A percentile compares a stretch with the other conserved stretches of the same genome.
These are phyloP conservation scores for Phytoseiulus persimilis DNA, from an alignment of 2,888 invertebrate genomes.

Conservation along the genomic window DNA sequence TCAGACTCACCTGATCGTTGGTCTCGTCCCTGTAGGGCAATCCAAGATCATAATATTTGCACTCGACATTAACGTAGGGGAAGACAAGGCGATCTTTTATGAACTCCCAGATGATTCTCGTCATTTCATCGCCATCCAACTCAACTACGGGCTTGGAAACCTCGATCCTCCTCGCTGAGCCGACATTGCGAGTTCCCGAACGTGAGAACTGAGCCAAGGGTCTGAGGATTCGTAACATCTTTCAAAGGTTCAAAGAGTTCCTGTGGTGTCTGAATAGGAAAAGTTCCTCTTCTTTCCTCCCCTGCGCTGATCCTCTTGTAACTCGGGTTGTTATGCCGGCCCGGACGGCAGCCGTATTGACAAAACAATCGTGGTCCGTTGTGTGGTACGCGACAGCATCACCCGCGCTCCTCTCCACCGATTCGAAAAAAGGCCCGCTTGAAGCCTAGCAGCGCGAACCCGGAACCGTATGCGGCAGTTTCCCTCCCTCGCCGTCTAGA, in stretches of 20 bases:
- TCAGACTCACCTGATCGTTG: constrained; percentile 62
- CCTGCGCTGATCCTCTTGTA: too few relatives aligned
- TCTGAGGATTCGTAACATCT: constrained; percentile 8
- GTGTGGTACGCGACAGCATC: background rate
- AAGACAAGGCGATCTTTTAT: constrained; percentile 94
- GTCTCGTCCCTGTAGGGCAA: constrained; percentile 90
- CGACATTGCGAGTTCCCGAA: background rate
- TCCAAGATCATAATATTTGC: constrained; percentile 81
- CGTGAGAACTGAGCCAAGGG: background rate
- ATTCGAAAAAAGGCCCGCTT: too few relatives aligned
- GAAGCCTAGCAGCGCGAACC: too few relatives aligned
- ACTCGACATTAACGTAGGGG: constrained; percentile 87
- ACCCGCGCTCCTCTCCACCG: background rate
- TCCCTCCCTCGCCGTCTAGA: too few relatives aligned
- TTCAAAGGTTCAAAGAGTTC: background rate
- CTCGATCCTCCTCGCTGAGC: background rate
- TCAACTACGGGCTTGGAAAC: constrained; percentile 74
- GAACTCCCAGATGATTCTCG: constrained; percentile 92
- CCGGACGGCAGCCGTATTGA: background rate
- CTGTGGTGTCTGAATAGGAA: background rate
- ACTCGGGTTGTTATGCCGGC: background rate
- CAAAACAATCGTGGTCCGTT: background rate
- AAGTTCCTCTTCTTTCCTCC: too few relatives aligned
- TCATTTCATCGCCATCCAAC: constrained; percentile 91
- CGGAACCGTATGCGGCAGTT: too few relatives aligned